Conservation (phyloP, 2,888 invertebrate genomes). For the Scaptodrosophila latifasciaeformis region DNA sequence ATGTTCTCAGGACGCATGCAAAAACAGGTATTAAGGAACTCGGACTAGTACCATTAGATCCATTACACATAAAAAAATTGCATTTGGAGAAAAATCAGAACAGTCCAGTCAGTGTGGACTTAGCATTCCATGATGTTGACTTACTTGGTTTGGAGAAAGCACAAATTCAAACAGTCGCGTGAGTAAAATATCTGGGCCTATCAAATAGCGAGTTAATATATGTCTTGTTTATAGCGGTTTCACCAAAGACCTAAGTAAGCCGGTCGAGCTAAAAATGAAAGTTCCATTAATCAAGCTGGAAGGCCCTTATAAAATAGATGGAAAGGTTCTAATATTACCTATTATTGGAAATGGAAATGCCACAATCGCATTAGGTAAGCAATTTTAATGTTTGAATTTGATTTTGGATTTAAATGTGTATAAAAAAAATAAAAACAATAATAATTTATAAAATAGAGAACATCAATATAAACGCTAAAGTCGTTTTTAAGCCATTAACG, state of each 20-base stretch:
- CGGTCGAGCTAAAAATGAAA: conserved; percentile 46
- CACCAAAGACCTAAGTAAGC: conserved; percentile 33
- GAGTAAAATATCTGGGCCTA: conserved; percentile 29
- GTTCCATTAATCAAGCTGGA: conserved; percentile 33
- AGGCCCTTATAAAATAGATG: conserved; percentile 67
- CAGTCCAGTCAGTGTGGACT: conserved; percentile 70
- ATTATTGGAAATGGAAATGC: conserved; percentile 63
- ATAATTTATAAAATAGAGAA: not conserved
- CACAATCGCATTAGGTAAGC: conserved; percentile 53
- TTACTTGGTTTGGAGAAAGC: conserved; percentile 56
- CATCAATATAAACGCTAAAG: conserved; percentile 17
- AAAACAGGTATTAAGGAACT: conserved; percentile 59
- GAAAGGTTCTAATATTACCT: conserved; percentile 65
- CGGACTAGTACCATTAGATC: conserved; percentile 66
- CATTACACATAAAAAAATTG: conserved; percentile 64
- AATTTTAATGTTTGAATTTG: no score
- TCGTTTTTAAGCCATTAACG: conserved; percentile 28
- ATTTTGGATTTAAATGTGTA: no score
- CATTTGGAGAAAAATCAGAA: conserved; percentile 54
- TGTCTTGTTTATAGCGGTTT: conserved; percentile 52
- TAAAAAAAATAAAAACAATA: not conserved
- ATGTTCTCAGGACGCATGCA: conserved; percentile 38
- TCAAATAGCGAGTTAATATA: no score
- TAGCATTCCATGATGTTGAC: conserved; percentile 63
- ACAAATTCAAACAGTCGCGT: conserved; percentile 44